Percentiles rank a stretch among this genome's conserved stretches.
Evolutionary conservation across 2,113 vertebrate genomes (phyloP).

Genomic region (Potamarius usumacintae): DNA sequence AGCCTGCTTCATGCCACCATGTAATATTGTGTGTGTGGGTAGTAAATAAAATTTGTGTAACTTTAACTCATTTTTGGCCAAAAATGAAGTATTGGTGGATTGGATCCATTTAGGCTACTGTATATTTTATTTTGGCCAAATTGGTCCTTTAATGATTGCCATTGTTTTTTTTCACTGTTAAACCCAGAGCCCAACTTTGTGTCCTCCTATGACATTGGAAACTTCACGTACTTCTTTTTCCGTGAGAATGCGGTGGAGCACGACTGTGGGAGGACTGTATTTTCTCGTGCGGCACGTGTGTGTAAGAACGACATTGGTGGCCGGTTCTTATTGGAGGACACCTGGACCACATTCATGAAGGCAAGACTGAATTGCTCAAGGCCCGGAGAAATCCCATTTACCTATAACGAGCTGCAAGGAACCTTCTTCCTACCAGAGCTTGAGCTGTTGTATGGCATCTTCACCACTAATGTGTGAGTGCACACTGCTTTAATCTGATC

Average conservation of each 20-base stretch:
- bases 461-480: constrained; percentile 96
- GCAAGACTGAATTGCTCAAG: constrained; percentile 93
- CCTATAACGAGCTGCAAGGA: constrained; percentile 92
- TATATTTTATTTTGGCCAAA: not conserved
- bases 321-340: constrained; percentile 93
- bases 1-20: too few relatives aligned
- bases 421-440: constrained; percentile 94
- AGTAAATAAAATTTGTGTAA: not conserved
- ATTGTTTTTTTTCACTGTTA: constrained; percentile 26
- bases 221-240: constrained; percentile 98
- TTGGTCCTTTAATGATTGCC: not conserved
- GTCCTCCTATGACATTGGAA: constrained; percentile 92
- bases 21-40: too few relatives aligned
- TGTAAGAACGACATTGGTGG: constrained; percentile 97
- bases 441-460: constrained; percentile 94
- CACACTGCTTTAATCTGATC: not conserved
- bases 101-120: not conserved
- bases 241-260: constrained; percentile 95
- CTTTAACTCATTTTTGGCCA: not conserved
- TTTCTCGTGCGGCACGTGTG: constrained; percentile 89
- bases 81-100: not conserved
- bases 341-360: constrained; percentile 99
- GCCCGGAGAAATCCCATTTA: constrained; percentile 94
- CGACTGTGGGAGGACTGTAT: constrained; percentile 90
- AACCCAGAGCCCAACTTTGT: constrained; percentile 93